Base-by-base conservation (phyloP, 1,140 invertebrate genomes). In the Drosophila auraria region DNA sequence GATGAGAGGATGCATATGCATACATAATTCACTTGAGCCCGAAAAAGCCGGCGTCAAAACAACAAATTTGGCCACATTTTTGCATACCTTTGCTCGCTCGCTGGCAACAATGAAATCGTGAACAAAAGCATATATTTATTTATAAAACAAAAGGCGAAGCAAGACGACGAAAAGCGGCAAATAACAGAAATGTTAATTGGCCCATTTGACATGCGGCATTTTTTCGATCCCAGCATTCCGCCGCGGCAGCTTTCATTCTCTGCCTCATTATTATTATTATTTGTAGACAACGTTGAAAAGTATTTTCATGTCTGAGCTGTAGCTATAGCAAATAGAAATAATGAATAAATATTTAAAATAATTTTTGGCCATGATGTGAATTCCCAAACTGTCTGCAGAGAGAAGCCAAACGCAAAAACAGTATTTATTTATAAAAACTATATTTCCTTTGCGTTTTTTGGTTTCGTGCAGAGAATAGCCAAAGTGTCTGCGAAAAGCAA, bases 111-210 rank as follows among this genome's bases (percentile, higher is more conserved):
- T 20, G 66, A 25, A 71, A 87, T 56, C 61, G 81, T 73, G 57
- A 87, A 87, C 84, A 89, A 87, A 78, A 90, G 75, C 66, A 89
- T 84, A 84, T 84, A 84, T 84, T 90, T 89, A 90, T 89, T 89
- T 90, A 84, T 89, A 84, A 74, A 89, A 90, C 81, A 89, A 87
- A 78, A 90, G 84, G 50, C 51, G 59, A 74, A 57, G 63, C 27
- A 59, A 70, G 53, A 9, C n/a, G 51, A 49, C 47, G 64, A 56
- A 14, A 63, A 54, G 59, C 77, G 64, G 61, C 65, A 86, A 82
- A 89, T 81, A 90, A 90, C 82, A 91, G 72, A 90, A 90, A 90
- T 90, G 86, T 91, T 90, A 90, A 90, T 90, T 90, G 86, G 87
- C 87, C 82, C 86, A 90, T 91, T 90, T 90, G 86, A 90, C 86